These are phyloP conservation scores for Ramphastos sulfuratus DNA, from an alignment of 2,113 vertebrate species.

Conservation along the genomic window DNA sequence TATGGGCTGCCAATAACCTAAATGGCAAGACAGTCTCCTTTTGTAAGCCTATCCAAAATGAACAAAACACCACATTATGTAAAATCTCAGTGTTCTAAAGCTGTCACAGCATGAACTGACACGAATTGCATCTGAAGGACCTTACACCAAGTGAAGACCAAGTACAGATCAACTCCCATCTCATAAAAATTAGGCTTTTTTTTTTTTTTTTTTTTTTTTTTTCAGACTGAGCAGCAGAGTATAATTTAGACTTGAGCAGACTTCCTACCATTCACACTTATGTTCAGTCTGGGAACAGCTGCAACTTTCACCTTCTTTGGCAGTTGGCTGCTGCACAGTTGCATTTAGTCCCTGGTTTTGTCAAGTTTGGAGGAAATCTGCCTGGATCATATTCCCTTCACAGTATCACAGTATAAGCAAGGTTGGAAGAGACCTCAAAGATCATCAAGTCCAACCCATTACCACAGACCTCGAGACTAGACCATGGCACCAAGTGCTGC, in stretches of 20 bases:
- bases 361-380: neutral
- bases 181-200: neutral
- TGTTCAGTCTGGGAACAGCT: constrained; percentile 60
- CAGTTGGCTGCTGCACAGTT: neutral
- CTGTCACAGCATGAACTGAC: neutral
- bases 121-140: neutral
- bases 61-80: neutral
- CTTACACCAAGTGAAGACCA: neutral
- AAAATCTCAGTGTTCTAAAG: neutral
- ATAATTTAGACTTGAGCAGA: constrained; percentile 13
- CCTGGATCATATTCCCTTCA: neutral
- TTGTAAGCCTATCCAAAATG: neutral
- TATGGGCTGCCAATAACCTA: neutral
- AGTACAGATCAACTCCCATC: neutral
- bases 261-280: constrained; percentile 44
- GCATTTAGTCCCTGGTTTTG: neutral
- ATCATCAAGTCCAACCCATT: too few relatives aligned
- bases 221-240: neutral
- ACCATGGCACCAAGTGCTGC: too few relatives aligned
- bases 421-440: too few relatives aligned
- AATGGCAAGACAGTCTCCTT: neutral
- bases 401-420: too few relatives aligned
- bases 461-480: too few relatives aligned
- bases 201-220: neutral
- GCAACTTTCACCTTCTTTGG: neutral